Conservation (phyloP, 2,797 vertebrate species). For the Sciaenops ocellatus region DNA sequence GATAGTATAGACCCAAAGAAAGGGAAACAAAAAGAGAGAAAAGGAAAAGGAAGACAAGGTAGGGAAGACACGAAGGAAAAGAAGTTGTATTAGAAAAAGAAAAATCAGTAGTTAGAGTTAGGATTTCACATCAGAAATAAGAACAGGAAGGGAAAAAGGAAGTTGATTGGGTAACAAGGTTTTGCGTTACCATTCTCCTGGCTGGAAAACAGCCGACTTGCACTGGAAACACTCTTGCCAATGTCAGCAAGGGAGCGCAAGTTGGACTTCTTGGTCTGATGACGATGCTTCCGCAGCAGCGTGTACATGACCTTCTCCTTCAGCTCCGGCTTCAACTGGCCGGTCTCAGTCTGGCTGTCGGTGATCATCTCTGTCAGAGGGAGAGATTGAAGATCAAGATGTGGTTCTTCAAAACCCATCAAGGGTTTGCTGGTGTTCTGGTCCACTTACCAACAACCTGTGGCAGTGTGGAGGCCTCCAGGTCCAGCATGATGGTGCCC, state of each 20-base stretch:
- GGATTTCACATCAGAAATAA: neutral
- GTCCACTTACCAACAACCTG: constrained; percentile 92
- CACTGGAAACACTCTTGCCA: constrained; percentile 98
- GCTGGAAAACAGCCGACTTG: constrained; percentile 96
- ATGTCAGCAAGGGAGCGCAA: constrained; percentile 98
- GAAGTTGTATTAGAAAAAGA: constrained; percentile 33
- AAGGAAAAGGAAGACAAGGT: constrained; percentile 11
- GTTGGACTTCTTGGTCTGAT: constrained; percentile 99
- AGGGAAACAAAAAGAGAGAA: neutral
- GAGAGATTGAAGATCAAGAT: neutral
- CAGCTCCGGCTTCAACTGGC: constrained; percentile 91
- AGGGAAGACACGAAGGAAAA: constrained; percentile 43
- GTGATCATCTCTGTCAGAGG: constrained; percentile 90
- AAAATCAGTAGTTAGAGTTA: constrained; percentile 13
- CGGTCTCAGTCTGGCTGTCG: constrained; percentile 93
- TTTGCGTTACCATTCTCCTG: constrained; percentile 94
- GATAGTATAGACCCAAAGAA: constrained; percentile 42
- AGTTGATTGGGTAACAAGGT: neutral
- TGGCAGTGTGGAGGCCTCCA: constrained; percentile 93
- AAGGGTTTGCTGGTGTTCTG: accelerated
- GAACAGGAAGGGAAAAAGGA: neutral
- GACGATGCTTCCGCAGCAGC: constrained; percentile 94
- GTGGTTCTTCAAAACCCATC: neutral
- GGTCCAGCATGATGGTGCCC: constrained; percentile 93
- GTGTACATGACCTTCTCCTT: constrained; percentile 97